Conservation (phyloP, 2,888 invertebrate species). For the Hirtodrosophila confusa region DNA sequence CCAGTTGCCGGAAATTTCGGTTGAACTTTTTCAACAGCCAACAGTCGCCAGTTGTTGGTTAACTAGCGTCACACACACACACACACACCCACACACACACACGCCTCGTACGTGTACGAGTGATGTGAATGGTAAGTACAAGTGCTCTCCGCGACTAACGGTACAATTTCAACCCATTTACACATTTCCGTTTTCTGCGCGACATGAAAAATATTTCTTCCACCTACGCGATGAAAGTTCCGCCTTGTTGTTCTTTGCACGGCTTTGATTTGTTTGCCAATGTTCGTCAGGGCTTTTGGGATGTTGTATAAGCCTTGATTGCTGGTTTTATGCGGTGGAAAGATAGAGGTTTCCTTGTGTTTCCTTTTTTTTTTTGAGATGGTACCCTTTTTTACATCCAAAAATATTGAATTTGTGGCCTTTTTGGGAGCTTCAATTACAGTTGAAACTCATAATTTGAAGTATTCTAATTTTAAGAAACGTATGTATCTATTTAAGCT, state of each 20-base stretch:
- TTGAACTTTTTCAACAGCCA: slow-evolving; percentile 26
- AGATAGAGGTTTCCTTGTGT: neutral
- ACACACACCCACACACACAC: slow-evolving; percentile 3
- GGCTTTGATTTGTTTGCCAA: slow-evolving; percentile 20
- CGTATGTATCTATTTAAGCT: too few species aligned
- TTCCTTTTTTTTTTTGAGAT: neutral
- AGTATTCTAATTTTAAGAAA: too few species aligned
- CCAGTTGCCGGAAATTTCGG: slow-evolving; percentile 44
- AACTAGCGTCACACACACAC: slow-evolving; percentile 36
- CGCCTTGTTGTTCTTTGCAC: slow-evolving; percentile 1
- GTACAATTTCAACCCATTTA: slow-evolving; percentile 26
- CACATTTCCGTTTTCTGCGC: slow-evolving; percentile 19
- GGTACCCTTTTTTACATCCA: too few species aligned
- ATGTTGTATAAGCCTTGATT: slow-evolving; percentile 13
- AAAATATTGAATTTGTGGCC: too few species aligned
- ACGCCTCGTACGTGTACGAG: slow-evolving; percentile 35
- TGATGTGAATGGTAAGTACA: slow-evolving; percentile 79
- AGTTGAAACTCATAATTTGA: too few species aligned
- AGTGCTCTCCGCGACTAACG: slow-evolving; percentile 12
- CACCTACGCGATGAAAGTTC: slow-evolving; percentile 18
- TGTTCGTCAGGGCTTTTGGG: neutral
- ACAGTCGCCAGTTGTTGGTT: slow-evolving; percentile 39
- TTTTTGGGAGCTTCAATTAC: too few species aligned
- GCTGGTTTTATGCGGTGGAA: slow-evolving; percentile 3
- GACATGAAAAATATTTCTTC: slow-evolving; percentile 18